A percentile compares a stretch with the other conserved stretches of the same genome.
These are phyloP conservation scores for Morpho deidamia DNA, from an alignment of 2,888 invertebrate species.

Conservation along the genomic window DNA sequence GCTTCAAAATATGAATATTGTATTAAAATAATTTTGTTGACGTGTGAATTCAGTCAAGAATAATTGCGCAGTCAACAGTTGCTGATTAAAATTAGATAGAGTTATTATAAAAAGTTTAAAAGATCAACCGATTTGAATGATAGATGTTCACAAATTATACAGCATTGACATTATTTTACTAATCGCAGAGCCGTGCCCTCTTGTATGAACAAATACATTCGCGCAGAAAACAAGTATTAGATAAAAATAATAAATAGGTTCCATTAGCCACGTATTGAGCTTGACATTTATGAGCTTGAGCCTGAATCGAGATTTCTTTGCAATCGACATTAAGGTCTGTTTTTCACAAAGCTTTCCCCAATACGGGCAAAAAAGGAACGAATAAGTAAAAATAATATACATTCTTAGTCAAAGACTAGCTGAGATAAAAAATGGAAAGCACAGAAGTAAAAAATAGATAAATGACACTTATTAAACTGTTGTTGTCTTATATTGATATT, in stretches of 20 bases:
- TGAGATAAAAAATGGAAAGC: not conserved
- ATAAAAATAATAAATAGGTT: too few species aligned
- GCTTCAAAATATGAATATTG: not conserved
- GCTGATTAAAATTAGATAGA: conserved; percentile 13
- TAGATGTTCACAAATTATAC: conserved; percentile 32
- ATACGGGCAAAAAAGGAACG: too few species aligned
- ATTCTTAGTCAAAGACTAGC: too few species aligned
- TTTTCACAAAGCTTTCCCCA: too few species aligned
- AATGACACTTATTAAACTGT: too few species aligned
- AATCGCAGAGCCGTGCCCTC: conserved; percentile 34
- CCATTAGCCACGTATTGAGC: too few species aligned
- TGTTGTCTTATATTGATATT: too few species aligned
- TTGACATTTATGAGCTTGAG: too few species aligned
- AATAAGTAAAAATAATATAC: too few species aligned
- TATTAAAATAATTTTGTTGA: too few species aligned
- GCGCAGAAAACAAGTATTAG: conserved; percentile 10
- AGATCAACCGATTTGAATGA: conserved; percentile 25
- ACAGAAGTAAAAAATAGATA: not conserved
- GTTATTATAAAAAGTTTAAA: conserved; percentile 28
- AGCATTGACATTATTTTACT: conserved; percentile 52
- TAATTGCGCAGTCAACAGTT: conserved; percentile 1
- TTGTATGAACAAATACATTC: conserved; percentile 26
- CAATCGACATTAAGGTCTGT: too few species aligned
- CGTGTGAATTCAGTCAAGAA: not conserved
- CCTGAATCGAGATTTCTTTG: too few species aligned